Evolutionary conservation across 2,888 invertebrate genomes (phyloP), one percentile per base, ranked within the genome.

Genomic region (Mimachlamys varia): DNA sequence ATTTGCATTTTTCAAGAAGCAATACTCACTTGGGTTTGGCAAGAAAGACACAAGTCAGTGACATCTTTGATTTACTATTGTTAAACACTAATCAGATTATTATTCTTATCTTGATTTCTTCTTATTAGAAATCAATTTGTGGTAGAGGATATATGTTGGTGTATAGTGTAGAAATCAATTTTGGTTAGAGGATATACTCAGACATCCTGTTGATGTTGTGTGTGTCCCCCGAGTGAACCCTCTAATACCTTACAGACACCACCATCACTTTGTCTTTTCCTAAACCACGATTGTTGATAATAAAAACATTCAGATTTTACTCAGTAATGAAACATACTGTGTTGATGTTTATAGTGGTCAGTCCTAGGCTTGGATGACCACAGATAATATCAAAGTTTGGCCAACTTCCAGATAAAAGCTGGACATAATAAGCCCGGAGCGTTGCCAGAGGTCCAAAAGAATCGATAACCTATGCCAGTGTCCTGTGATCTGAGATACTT

Each of bases 321-420:
- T 22, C 22, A 10, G 76, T 76, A 76, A 33, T 76, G 76, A 76
- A 33, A 76, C 12, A 15, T 76, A 12, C 22, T 76, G 76, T 76
- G 76, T 76, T 76, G 76, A 76, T 76, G 76, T 76, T 76, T 76
- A 76, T 76, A 33, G 76, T 76, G 76, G 76, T 76, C 76, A 76
- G 76, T 76, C 76, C 33, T 22, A 76, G 76, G 76, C 76, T 33
- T 76, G 5, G 13, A 76, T 76, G 76, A 76, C 76, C 76, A 76
- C 76, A 76, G 76, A 76, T 76, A 76, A 76, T 76, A 27, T 76
- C 76, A 27, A 22, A 76, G 27, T 76, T 76, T 76, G 76, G 76
- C 76, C 76, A 76, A 76, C 17, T 7, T 76, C 76, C 76, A 76
- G 76, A 76, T 76, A 27, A 12, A 76, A 76, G 33, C 76, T 76